Conservation (phyloP, 2,113 vertebrate genomes). For the Empidonax traillii region DNA sequence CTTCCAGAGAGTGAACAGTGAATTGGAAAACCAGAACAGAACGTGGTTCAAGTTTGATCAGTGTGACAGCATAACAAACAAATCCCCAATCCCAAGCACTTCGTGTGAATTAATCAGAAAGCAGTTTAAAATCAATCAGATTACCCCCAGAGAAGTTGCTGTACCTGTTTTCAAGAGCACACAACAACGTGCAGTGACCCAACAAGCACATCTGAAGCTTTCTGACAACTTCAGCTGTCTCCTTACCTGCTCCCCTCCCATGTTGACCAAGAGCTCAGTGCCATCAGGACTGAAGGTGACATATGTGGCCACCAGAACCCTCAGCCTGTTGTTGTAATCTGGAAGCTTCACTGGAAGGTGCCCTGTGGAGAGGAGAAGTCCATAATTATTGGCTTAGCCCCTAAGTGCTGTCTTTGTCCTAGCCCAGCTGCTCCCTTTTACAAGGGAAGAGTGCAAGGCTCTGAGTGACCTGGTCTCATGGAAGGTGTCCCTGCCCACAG, state of each 20-base stretch:
- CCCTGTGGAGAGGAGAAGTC: conserved; percentile 70
- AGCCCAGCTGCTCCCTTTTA: neutral
- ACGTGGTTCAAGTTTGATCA: neutral
- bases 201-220: neutral
- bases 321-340: conserved; percentile 93
- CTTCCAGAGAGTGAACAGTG: neutral
- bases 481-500: neutral
- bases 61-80: neutral
- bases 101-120: neutral
- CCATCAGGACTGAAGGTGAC: conserved; percentile 98
- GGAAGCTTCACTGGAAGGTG: conserved; percentile 94
- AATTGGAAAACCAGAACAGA: neutral
- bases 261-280: conserved; percentile 96
- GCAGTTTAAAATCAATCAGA: neutral
- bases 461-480: neutral
- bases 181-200: neutral
- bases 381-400: accelerated
- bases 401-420: neutral
- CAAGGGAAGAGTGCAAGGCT: neutral
- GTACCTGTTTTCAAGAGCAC: neutral
- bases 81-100: neutral
- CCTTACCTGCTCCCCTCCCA: conserved; percentile 97
- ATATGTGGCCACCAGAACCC: conserved; percentile 94
- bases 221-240: neutral
- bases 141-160: neutral